Percentiles rank a stretch among this genome's conserved stretches.
These are phyloP conservation scores for Athalia rosae DNA, from an alignment of 2,888 invertebrate species.

Conservation along the genomic window DNA sequence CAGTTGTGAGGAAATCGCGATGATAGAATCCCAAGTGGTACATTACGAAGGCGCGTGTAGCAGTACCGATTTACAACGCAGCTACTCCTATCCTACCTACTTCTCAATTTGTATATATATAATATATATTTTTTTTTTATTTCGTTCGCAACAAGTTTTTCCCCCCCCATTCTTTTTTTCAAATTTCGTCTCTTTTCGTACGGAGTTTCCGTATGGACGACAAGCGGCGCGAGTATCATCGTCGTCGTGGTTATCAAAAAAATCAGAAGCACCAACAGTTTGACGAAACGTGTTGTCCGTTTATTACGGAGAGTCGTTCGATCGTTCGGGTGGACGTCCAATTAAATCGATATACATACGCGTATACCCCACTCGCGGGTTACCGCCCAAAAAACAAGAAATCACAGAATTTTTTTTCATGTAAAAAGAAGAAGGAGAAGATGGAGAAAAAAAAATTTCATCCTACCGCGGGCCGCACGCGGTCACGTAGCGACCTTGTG, in stretches of 20 bases:
- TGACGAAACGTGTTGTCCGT: slow-evolving; percentile 37
- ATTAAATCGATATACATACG: slow-evolving; percentile 39
- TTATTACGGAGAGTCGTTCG: slow-evolving; percentile 33
- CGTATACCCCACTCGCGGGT: background rate
- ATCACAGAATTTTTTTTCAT: background rate
- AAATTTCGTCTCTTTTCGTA: background rate
- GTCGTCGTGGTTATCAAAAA: no score
- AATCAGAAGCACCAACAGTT: background rate
- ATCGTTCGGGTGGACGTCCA: slow-evolving; percentile 34
- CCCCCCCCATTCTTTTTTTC: no score
- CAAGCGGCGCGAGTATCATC: no score
- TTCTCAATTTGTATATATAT: no score
- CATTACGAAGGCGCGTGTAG: background rate
- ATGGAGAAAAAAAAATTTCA: background rate
- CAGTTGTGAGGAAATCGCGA: background rate
- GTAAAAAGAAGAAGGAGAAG: background rate
- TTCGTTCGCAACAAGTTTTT: no score
- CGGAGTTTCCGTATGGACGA: no score
- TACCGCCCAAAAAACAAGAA: slow-evolving; percentile 37
- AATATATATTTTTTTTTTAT: no score
- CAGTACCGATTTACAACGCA: no score
- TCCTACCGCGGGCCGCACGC: background rate
- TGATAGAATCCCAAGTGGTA: background rate
- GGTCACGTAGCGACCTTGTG: slow-evolving; percentile 50
- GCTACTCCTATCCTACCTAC: no score